A percentile compares a stretch with the other conserved stretches of the same genome.
Evolutionary conservation across 1,140 invertebrate genomes (phyloP).

Genomic region (Diabrotica undecimpunctata): DNA sequence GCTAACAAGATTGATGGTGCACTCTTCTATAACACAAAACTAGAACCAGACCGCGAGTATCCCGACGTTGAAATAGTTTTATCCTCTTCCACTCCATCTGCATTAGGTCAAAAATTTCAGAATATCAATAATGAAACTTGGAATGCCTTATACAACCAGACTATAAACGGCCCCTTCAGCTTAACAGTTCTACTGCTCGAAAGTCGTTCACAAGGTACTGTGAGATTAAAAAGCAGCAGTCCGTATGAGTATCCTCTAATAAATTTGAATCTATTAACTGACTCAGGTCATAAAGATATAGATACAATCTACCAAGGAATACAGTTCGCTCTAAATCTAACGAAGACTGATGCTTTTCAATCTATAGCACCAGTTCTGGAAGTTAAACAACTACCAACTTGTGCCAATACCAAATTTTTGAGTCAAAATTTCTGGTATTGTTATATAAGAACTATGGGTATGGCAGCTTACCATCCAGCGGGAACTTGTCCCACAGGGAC

Average conservation of each 20-base stretch:
- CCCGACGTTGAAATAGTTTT: conserved; percentile 5
- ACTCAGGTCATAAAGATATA: conserved; percentile 65
- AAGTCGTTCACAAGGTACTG: conserved; percentile 53
- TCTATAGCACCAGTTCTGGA: conserved; percentile 55
- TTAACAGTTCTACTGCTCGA: background rate
- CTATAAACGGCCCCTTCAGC: background rate
- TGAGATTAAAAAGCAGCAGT: conserved; percentile 63
- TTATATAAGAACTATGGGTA: conserved; percentile 31
- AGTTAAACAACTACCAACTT: background rate
- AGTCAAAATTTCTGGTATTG: conserved; percentile 40
- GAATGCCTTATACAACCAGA: background rate
- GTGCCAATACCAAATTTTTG: conserved; percentile 52
- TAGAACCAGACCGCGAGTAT: background rate
- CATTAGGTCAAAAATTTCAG: conserved; percentile 2
- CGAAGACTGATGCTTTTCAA: conserved; percentile 57
- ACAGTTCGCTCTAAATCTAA: conserved; percentile 52
- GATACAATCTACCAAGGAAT: conserved; percentile 43
- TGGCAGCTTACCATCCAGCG: conserved; percentile 39
- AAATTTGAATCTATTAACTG: conserved; percentile 69
- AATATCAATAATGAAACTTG: conserved; percentile 2
- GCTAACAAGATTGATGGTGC: background rate
- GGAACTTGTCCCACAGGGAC: conserved; percentile 42
- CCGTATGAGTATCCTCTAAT: conserved; percentile 72
- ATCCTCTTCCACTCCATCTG: background rate
- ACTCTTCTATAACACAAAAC: background rate